phyloP scores from a whole-genome alignment of 2,113 vertebrate species.

The Aptenodytes forsteri region DNA sequence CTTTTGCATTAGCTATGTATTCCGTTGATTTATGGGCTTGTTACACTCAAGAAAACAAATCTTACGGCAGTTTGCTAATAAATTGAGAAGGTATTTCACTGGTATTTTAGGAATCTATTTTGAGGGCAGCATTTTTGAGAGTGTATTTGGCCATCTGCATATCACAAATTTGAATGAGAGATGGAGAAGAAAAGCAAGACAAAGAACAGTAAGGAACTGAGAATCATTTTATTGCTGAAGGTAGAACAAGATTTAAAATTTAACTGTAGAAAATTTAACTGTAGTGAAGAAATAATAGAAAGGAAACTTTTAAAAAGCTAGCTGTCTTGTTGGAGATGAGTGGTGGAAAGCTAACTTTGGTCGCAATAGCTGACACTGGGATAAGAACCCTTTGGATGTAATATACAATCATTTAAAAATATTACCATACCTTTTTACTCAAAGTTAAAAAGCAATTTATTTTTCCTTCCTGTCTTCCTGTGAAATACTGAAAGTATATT shows the following conservation, averaged over 20 bases:
- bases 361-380: neutral
- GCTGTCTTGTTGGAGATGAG: conserved; percentile 8
- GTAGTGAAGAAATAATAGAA: conserved; percentile 18
- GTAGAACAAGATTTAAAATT: conserved; percentile 7
- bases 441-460: neutral
- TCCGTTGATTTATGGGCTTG: too few species aligned
- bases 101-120: conserved; percentile 62
- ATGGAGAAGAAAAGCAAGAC: neutral
- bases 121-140: conserved; percentile 7
- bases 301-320: conserved; percentile 30
- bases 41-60: neutral
- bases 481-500: neutral
- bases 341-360: neutral
- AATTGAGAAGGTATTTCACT: conserved; percentile 15
- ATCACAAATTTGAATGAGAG: conserved; percentile 7
- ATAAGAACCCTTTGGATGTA: neutral
- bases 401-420: neutral
- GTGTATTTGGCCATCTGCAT: neutral
- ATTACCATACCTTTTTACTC: neutral
- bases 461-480: neutral
- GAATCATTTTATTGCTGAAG: conserved; percentile 6
- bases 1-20: too few species aligned
- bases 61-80: neutral
- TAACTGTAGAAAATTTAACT: neutral
- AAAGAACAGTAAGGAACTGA: conserved; percentile 31